Percentiles rank a stretch among this genome's conserved stretches.
Evolutionary conservation across 1,140 invertebrate genomes (phyloP).

Genomic region (Drosophila sp.): DNA sequence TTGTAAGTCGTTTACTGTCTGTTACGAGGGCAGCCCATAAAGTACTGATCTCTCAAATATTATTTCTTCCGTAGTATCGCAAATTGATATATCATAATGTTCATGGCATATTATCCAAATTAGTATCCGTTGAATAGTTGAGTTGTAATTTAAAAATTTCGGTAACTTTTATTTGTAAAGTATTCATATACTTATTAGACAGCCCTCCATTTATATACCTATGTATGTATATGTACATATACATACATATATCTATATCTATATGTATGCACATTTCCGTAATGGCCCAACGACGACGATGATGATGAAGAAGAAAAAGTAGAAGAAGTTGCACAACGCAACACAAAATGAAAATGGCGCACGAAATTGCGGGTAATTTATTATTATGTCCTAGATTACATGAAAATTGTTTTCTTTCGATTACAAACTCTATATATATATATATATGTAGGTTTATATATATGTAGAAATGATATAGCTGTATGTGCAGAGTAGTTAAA

Average conservation of each 20-base stretch:
- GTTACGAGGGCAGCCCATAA: not conserved
- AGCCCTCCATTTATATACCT: conserved; percentile 9
- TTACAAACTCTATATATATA: conserved; percentile 46
- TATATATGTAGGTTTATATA: not conserved
- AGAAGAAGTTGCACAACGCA: conserved; percentile 22
- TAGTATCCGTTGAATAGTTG: too few species aligned
- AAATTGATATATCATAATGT: too few species aligned
- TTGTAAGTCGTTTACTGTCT: conserved; percentile 42
- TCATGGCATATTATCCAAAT: too few species aligned
- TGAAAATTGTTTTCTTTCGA: conserved; percentile 83
- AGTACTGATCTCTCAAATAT: not conserved
- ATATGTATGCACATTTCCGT: conserved; percentile 47
- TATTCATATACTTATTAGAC: not conserved
- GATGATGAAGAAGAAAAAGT: conserved; percentile 3
- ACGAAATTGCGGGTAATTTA: conserved; percentile 80
- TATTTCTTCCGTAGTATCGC: too few species aligned
- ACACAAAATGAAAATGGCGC: conserved; percentile 59
- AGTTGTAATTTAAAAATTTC: too few species aligned
- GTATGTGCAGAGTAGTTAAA: not conserved
- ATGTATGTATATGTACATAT: conserved; percentile 22
- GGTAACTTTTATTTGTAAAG: too few species aligned
- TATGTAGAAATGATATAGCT: not conserved
- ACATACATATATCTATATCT: conserved; percentile 24
- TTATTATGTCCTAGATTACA: conserved; percentile 83
- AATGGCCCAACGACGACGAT: conserved; percentile 54